phyloP scores from a whole-genome alignment of 2,888 invertebrate species.

The Clostera curtula region DNA sequence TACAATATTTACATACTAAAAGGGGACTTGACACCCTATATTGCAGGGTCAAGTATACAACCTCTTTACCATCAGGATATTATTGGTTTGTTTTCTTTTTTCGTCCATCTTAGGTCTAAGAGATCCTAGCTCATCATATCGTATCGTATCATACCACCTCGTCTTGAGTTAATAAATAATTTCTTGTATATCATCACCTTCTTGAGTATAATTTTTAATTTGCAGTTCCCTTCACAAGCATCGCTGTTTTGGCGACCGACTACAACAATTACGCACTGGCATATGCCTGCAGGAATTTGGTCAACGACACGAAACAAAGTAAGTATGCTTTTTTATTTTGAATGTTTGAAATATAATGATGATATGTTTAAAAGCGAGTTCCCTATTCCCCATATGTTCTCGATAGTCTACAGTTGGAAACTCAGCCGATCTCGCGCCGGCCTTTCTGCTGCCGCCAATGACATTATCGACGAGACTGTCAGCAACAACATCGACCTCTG shows the following conservation, averaged over 20 bases:
- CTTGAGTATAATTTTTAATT: constrained; percentile 10
- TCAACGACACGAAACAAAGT: constrained; percentile 43
- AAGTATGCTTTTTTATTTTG: constrained; percentile 10
- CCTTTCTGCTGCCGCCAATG: constrained; percentile 29
- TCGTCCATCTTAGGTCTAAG: too few species aligned
- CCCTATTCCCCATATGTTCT: not conserved
- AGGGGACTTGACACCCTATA: too few species aligned
- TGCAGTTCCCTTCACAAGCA: constrained; percentile 45
- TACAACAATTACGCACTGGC: constrained; percentile 77
- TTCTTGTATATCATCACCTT: too few species aligned
- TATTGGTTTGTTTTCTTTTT: too few species aligned
- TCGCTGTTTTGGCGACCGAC: constrained; percentile 78
- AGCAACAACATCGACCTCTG: constrained; percentile 35
- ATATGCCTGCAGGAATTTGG: constrained; percentile 72
- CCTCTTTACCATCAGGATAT: too few species aligned
- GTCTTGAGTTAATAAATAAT: too few species aligned
- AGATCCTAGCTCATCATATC: too few species aligned
- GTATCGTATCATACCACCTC: too few species aligned
- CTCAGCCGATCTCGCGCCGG: constrained; percentile 36
- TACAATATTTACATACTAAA: too few species aligned
- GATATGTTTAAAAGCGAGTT: too few species aligned
- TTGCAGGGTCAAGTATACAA: too few species aligned
- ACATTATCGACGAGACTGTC: constrained; percentile 31
- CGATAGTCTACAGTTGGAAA: constrained; percentile 59
- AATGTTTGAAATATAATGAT: too few species aligned